Percentiles rank a stretch among this genome's conserved stretches.
phyloP scores from a whole-genome alignment of 2,888 invertebrate genomes.

The Spodoptera littoralis region DNA sequence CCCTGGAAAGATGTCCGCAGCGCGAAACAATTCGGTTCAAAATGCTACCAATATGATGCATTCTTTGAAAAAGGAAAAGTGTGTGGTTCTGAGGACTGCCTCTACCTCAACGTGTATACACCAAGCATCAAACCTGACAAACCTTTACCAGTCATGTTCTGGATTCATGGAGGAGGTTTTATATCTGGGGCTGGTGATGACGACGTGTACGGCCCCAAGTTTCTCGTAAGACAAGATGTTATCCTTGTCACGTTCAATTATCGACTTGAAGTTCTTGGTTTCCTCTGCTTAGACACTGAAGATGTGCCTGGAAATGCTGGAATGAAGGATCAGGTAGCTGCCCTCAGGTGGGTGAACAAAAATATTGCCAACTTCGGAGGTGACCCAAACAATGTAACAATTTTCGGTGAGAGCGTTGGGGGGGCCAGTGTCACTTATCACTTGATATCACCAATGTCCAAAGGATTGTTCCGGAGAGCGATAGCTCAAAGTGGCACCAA shows the following conservation, averaged over 20 bases:
- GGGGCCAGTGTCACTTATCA: slow-evolving; percentile 60
- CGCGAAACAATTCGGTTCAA: slow-evolving; percentile 65
- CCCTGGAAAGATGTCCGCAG: slow-evolving; percentile 70
- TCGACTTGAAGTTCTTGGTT: slow-evolving; percentile 69
- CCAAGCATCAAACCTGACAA: slow-evolving; percentile 56
- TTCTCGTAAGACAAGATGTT: slow-evolving; percentile 64
- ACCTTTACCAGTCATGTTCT: slow-evolving; percentile 70
- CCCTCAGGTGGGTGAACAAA: slow-evolving; percentile 65
- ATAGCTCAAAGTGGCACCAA: slow-evolving; percentile 92
- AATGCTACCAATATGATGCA: slow-evolving; percentile 63
- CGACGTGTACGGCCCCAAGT: slow-evolving; percentile 67
- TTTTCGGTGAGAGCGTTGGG: slow-evolving; percentile 67
- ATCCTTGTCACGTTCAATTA: slow-evolving; percentile 73
- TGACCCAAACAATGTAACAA: slow-evolving; percentile 59
- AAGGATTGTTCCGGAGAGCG: slow-evolving; percentile 72
- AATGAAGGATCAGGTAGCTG: slow-evolving; percentile 72
- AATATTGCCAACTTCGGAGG: slow-evolving; percentile 51
- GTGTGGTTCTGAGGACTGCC: slow-evolving; percentile 69
- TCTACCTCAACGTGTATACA: slow-evolving; percentile 73
- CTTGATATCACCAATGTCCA: slow-evolving; percentile 70
- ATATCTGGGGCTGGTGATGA: slow-evolving; percentile 67
- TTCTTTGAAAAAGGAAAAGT: slow-evolving; percentile 16
- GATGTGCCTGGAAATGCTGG: slow-evolving; percentile 74
- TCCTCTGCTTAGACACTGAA: slow-evolving; percentile 65
- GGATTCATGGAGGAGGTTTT: slow-evolving; percentile 69